These are phyloP conservation scores for Neoseiulus cucumeris DNA, from an alignment of 1,140 invertebrate species.

Conservation along the genomic window DNA sequence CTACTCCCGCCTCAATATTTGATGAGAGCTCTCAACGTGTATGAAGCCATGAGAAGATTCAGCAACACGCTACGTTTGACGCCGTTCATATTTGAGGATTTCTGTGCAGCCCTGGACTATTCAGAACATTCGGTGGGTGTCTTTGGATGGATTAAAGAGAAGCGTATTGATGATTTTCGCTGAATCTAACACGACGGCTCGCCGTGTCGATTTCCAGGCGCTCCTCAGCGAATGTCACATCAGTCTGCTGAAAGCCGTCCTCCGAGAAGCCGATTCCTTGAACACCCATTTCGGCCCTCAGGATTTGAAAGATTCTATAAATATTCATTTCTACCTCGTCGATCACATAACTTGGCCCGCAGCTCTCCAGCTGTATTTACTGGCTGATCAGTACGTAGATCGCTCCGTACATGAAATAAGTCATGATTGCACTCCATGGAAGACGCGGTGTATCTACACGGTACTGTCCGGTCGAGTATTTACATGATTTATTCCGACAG, in stretches of 20 bases:
- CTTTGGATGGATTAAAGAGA: no score
- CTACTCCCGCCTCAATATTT: constrained; percentile 53
- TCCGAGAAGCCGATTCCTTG: constrained; percentile 81
- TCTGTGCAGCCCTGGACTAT: constrained; percentile 69
- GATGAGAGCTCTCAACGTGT: constrained; percentile 59
- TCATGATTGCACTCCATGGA: no score
- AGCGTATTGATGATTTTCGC: neutral
- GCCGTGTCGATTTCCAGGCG: constrained; percentile 34
- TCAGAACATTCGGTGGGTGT: constrained; percentile 46
- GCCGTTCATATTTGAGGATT: constrained; percentile 85
- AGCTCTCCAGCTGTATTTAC: constrained; percentile 58
- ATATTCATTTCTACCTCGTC: constrained; percentile 70
- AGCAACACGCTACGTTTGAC: constrained; percentile 67
- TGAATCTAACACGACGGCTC: neutral
- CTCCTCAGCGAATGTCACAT: constrained; percentile 79
- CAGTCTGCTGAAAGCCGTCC: constrained; percentile 63
- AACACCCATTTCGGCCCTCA: constrained; percentile 84
- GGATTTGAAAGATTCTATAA: constrained; percentile 89
- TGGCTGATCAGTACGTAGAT: constrained; percentile 26
- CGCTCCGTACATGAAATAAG: neutral
- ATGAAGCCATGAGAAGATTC: constrained; percentile 83
- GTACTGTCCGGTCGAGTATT: no score
- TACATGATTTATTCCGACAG: neutral
- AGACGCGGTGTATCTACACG: no score
- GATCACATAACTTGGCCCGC: constrained; percentile 91